These are phyloP conservation scores for Chlorops oryzae DNA, from an alignment of 1,140 invertebrate genomes.

Conservation along the genomic window DNA sequence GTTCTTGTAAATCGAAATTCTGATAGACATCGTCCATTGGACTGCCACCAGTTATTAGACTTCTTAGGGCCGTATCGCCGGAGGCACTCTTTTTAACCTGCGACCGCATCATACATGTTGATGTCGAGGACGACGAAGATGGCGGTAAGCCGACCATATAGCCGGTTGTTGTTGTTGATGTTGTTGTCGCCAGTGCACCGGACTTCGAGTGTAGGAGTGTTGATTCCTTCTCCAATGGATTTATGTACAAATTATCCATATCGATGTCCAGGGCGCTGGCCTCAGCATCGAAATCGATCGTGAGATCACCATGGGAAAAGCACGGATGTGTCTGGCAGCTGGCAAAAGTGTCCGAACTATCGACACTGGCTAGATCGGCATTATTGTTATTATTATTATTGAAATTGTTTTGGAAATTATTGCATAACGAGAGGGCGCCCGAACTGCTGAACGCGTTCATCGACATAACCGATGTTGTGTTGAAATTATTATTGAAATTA, in stretches of 20 bases:
- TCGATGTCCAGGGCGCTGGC: conserved; percentile 50
- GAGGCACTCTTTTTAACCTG: conserved; percentile 72
- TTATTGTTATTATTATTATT: conserved; percentile 50
- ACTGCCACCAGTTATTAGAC: conserved; percentile 46
- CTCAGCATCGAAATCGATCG: conserved; percentile 58
- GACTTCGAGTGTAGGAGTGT: neutral
- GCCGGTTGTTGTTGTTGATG: conserved; percentile 30
- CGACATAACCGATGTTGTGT: conserved; percentile 34
- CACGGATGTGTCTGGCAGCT: conserved; percentile 93
- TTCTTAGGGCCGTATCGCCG: conserved; percentile 61
- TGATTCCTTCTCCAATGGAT: conserved; percentile 68
- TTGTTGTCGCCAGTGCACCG: conserved; percentile 13
- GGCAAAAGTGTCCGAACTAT: conserved; percentile 88
- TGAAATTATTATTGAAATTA: conserved; percentile 51
- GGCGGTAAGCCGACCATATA: conserved; percentile 39
- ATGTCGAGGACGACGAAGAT: conserved; percentile 22
- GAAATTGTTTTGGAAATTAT: conserved; percentile 29
- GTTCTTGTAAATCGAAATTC: conserved; percentile 52
- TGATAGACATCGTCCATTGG: conserved; percentile 53
- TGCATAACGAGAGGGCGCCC: conserved; percentile 25
- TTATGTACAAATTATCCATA: conserved; percentile 82
- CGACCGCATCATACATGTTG: conserved; percentile 28
- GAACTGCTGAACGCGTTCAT: conserved; percentile 12
- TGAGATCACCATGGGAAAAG: conserved; percentile 74
- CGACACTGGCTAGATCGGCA: conserved; percentile 65